These are phyloP conservation scores for Epistrophe eligans DNA, from an alignment of 2,888 invertebrate genomes.

Conservation along the genomic window DNA sequence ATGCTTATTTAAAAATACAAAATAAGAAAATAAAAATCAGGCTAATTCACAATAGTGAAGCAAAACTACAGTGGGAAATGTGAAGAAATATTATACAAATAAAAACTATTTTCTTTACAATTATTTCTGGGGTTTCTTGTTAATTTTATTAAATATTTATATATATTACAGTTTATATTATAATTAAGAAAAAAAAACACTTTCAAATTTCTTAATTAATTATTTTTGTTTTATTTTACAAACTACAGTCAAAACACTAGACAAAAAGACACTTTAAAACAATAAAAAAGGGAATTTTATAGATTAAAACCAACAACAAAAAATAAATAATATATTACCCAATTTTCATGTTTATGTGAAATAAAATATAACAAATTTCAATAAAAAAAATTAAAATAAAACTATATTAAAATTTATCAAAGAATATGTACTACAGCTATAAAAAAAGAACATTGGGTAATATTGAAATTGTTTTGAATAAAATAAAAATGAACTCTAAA, in stretches of 20 bases:
- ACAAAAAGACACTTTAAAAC: slow-evolving; percentile 43
- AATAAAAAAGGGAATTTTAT: slow-evolving; percentile 53
- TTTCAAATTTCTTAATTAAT: slow-evolving; percentile 1
- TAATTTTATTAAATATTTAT: slow-evolving; percentile 39
- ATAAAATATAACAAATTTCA: slow-evolving; percentile 32
- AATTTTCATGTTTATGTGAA: slow-evolving; percentile 51
- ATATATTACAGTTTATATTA: slow-evolving; percentile 12
- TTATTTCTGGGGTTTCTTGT: slow-evolving; percentile 45
- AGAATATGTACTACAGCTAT: slow-evolving; percentile 31
- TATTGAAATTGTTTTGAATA: slow-evolving; percentile 51
- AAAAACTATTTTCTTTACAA: background rate
- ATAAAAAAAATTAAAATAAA: slow-evolving; percentile 38
- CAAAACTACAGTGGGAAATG: slow-evolving; percentile 21
- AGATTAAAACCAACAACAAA: slow-evolving; percentile 17
- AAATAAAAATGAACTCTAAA: slow-evolving; percentile 34
- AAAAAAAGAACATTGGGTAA: slow-evolving; percentile 64
- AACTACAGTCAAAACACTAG: slow-evolving; percentile 12
- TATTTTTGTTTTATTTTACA: slow-evolving; percentile 24
- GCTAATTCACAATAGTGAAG: slow-evolving; percentile 25
- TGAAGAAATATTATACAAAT: slow-evolving; percentile 23
- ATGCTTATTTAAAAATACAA: slow-evolving; percentile 5
- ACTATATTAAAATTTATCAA: slow-evolving; percentile 32
- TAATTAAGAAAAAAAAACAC: slow-evolving; percentile 5
- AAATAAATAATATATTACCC: slow-evolving; percentile 36
- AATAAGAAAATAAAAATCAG: background rate